Percentiles rank a stretch among this genome's conserved stretches.
These are phyloP conservation scores for Cancer borealis DNA, from an alignment of 2,888 invertebrate genomes.

Conservation along the genomic window DNA sequence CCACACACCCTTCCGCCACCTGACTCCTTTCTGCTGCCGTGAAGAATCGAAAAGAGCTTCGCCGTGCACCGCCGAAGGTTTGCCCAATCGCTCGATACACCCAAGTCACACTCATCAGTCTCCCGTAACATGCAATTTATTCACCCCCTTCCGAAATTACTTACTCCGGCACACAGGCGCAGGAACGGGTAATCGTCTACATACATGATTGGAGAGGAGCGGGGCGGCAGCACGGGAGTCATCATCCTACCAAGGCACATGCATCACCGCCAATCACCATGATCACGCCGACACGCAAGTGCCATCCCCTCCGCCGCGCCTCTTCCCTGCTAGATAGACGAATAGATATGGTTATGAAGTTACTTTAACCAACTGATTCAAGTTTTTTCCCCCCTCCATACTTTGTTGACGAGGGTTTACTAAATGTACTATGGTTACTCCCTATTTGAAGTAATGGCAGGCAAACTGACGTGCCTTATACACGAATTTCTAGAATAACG, in stretches of 20 bases:
- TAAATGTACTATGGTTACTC: background rate
- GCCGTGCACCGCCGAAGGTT: background rate
- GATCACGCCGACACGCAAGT: conserved; percentile 15
- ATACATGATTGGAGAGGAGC: conserved; percentile 48
- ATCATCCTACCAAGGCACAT: conserved; percentile 44
- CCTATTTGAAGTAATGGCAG: background rate
- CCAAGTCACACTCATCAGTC: conserved; percentile 26
- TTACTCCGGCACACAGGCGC: conserved; percentile 49
- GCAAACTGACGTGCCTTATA: background rate
- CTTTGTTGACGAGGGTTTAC: background rate
- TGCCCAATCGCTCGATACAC: conserved; percentile 30
- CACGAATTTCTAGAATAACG: background rate
- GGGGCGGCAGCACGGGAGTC: conserved; percentile 39
- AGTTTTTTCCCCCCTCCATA: background rate
- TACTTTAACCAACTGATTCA: background rate
- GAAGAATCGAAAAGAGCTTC: background rate
- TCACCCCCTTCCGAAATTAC: conserved; percentile 42
- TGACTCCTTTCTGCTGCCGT: background rate
- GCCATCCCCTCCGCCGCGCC: background rate
- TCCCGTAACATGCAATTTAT: conserved; percentile 47
- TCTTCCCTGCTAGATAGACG: conserved; percentile 33
- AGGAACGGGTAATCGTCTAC: conserved; percentile 35
- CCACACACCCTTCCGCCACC: background rate
- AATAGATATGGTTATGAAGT: conserved; percentile 12
- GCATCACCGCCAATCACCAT: conserved; percentile 48